Evolutionary conservation across 2,888 invertebrate genomes (phyloP).

Genomic region (Cataglyphis cursor): DNA sequence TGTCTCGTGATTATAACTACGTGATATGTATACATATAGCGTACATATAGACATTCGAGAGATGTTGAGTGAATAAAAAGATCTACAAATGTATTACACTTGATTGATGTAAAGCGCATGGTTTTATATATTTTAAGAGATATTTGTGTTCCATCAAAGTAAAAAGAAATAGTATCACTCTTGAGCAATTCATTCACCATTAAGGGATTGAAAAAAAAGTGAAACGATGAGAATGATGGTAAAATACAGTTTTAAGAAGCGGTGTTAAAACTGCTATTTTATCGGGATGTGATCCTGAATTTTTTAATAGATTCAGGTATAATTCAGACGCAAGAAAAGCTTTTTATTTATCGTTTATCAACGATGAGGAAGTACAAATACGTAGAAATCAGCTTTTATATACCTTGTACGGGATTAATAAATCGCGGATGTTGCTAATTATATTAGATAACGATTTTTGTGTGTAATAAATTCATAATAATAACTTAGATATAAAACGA

Average conservation of each 20-base stretch:
- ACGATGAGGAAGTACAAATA: constrained; percentile 41
- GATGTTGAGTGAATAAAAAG: not conserved
- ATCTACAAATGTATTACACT: constrained; percentile 12
- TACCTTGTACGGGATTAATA: constrained; percentile 28
- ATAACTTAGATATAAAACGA: constrained; percentile 41
- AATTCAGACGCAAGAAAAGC: not conserved
- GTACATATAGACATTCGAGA: constrained; percentile 7
- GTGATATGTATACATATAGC: constrained; percentile 31
- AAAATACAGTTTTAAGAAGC: constrained; percentile 79
- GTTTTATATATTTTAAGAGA: constrained; percentile 17
- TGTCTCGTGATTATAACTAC: constrained; percentile 47
- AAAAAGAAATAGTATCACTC: constrained; percentile 23
- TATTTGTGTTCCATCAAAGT: constrained; percentile 8
- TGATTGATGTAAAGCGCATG: not conserved
- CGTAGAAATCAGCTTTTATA: constrained; percentile 43
- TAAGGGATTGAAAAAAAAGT: not conserved
- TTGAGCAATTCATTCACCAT: constrained; percentile 31
- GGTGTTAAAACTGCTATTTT: constrained; percentile 79
- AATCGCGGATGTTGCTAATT: not conserved
- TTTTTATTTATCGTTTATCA: constrained; percentile 28
- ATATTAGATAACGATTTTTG: constrained; percentile 25
- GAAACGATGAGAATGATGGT: constrained; percentile 33
- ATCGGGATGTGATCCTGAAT: constrained; percentile 9
- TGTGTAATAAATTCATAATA: constrained; percentile 21
- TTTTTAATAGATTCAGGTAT: not conserved